These are phyloP conservation scores for Isichthys henryi DNA, from an alignment of 2,113 vertebrate species.

Conservation along the genomic window DNA sequence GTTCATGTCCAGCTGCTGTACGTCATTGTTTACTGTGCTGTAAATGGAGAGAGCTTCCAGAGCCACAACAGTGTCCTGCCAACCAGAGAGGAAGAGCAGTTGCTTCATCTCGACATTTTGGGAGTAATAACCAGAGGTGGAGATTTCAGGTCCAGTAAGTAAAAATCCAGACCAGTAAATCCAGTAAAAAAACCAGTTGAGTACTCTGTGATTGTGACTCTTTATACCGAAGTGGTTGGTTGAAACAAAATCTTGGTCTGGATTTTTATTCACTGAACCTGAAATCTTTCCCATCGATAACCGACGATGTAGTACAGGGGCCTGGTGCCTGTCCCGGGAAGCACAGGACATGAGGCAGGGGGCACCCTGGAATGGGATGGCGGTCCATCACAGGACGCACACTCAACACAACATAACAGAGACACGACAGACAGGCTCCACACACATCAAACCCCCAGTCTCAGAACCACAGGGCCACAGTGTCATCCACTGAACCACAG, in stretches of 20 bases:
- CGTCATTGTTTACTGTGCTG: conserved; percentile 27
- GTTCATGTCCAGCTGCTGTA: conserved; percentile 28
- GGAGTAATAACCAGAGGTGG: not conserved
- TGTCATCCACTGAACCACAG: not conserved
- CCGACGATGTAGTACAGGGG: not conserved
- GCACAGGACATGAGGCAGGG: not conserved
- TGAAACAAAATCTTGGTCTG: too few relatives aligned
- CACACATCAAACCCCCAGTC: not conserved
- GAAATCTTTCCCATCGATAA: not conserved
- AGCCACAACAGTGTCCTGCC: conserved; percentile 42
- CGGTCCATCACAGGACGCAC: not conserved
- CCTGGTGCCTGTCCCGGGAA: not conserved
- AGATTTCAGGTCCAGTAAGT: too few relatives aligned
- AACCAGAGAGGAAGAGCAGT: not conserved
- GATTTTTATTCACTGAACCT: too few relatives aligned
- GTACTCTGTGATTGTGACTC: too few relatives aligned
- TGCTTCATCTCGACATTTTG: not conserved
- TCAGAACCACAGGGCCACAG: not conserved
- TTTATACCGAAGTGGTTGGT: too few relatives aligned
- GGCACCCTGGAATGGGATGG: not conserved
- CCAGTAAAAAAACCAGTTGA: too few relatives aligned
- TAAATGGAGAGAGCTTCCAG: conserved; percentile 38
- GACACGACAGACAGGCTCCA: not conserved
- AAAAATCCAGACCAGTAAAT: too few relatives aligned
- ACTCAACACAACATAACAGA: not conserved